Conservation (phyloP, 2,797 vertebrate species). For the Eulemur rubriventer region DNA sequence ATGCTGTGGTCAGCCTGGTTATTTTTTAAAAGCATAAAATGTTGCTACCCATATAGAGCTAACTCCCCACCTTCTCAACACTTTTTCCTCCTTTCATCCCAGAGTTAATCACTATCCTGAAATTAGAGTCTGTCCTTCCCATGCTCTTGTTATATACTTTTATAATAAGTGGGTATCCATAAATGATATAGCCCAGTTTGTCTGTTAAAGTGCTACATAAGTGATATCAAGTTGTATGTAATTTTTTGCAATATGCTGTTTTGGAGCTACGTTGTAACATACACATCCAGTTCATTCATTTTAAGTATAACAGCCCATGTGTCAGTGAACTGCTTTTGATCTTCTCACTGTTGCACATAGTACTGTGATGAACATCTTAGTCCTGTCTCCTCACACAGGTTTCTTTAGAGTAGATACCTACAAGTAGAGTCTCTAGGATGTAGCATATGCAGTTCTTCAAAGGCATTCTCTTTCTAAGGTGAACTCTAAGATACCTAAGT, state of each 20-base stretch:
- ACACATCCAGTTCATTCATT: background rate
- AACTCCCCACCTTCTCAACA: background rate
- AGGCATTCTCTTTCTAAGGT: background rate
- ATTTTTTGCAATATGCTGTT: too few relatives aligned
- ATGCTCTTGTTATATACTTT: background rate
- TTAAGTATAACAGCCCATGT: background rate
- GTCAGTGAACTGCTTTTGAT: background rate
- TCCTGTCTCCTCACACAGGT: background rate
- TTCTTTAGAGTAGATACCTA: background rate
- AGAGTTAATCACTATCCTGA: background rate
- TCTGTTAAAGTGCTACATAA: background rate
- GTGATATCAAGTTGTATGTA: fast-evolving
- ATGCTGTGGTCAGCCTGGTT: background rate
- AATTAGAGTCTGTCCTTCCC: background rate
- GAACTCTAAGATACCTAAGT: too few relatives aligned
- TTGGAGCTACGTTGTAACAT: background rate
- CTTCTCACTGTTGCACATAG: background rate
- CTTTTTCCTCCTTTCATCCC: background rate
- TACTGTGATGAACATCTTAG: background rate
- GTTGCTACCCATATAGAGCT: background rate
- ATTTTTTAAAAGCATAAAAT: background rate
- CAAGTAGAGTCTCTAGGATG: background rate
- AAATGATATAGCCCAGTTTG: background rate
- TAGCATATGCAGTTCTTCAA: fast-evolving
- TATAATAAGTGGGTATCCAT: background rate